Evolutionary conservation across 1,140 invertebrate species (phyloP).

Genomic region (Zaprionus africanus): DNA sequence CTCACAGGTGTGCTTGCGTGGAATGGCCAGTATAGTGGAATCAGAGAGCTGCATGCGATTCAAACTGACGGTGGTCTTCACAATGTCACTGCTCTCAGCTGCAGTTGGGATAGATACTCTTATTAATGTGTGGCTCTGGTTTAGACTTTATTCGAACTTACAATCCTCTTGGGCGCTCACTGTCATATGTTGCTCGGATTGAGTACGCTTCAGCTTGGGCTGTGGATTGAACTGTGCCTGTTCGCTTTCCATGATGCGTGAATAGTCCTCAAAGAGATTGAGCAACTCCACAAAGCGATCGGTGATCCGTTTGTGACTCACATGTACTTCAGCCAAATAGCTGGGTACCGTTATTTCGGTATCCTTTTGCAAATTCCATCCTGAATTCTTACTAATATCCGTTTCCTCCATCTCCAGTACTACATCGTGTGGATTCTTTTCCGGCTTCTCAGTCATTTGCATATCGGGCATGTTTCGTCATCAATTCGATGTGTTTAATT

Average conservation of each 20-base stretch:
- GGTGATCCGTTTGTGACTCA: constrained; percentile 58
- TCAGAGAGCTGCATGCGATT: constrained; percentile 43
- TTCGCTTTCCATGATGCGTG: constrained; percentile 40
- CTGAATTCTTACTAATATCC: constrained; percentile 24
- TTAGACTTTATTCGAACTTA: constrained; percentile 2
- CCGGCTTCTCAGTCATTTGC: neutral
- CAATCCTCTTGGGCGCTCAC: neutral
- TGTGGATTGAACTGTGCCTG: constrained; percentile 11
- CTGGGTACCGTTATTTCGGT: neutral
- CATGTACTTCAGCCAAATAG: constrained; percentile 52
- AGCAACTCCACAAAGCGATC: constrained; percentile 60
- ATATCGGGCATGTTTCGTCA: constrained; percentile 10
- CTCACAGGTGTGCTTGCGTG: constrained; percentile 37
- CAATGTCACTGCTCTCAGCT: constrained; percentile 24
- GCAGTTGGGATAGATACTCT: neutral
- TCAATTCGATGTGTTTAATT: constrained; percentile 11
- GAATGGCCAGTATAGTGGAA: constrained; percentile 23
- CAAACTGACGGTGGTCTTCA: constrained; percentile 30
- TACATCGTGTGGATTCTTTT: neutral
- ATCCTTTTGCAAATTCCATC: constrained; percentile 31
- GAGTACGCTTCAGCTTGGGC: constrained; percentile 35
- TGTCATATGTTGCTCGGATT: constrained; percentile 37
- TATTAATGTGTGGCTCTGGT: neutral
- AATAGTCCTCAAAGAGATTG: constrained; percentile 58
- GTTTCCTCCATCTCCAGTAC: constrained; percentile 7